Evolutionary conservation across 2,888 invertebrate species (phyloP).

Genomic region (Stratiomys singularior): DNA sequence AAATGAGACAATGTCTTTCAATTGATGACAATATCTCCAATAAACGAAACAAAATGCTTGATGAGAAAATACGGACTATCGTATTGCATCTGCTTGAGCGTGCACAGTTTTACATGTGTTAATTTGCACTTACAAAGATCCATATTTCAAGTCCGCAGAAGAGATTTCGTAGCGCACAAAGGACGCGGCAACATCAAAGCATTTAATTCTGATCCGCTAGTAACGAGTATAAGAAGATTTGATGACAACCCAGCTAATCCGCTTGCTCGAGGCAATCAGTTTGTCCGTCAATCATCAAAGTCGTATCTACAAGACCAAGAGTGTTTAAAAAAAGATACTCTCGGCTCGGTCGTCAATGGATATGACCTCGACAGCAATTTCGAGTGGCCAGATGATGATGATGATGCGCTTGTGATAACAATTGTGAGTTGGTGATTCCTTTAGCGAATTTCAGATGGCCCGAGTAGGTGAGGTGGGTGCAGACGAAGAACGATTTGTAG

Average conservation of each 20-base stretch:
- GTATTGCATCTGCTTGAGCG: not conserved
- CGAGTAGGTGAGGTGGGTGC: not conserved
- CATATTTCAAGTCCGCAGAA: too few relatives aligned
- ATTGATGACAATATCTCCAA: too few relatives aligned
- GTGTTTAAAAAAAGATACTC: not conserved
- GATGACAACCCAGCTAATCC: constrained; percentile 12
- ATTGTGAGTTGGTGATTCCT: not conserved
- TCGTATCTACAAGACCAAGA: not conserved
- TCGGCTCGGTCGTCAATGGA: constrained; percentile 17
- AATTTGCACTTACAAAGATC: too few relatives aligned
- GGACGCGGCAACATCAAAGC: too few relatives aligned
- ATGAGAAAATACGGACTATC: constrained; percentile 18
- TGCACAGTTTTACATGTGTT: too few relatives aligned
- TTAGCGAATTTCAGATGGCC: not conserved
- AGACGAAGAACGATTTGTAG: not conserved
- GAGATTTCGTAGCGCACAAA: too few relatives aligned
- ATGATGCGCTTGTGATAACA: constrained; percentile 19
- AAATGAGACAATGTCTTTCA: too few relatives aligned
- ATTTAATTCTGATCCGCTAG: not conserved
- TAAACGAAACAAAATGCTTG: not conserved
- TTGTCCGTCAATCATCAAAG: not conserved
- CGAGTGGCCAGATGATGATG: constrained; percentile 24
- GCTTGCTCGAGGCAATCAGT: not conserved
- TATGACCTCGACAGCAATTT: constrained; percentile 36
- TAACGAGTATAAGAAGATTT: constrained; percentile 10